Evolutionary conservation across 2,888 invertebrate species (phyloP), one percentile per base, ranked within the genome.

Genomic region (Taenaris catops): DNA sequence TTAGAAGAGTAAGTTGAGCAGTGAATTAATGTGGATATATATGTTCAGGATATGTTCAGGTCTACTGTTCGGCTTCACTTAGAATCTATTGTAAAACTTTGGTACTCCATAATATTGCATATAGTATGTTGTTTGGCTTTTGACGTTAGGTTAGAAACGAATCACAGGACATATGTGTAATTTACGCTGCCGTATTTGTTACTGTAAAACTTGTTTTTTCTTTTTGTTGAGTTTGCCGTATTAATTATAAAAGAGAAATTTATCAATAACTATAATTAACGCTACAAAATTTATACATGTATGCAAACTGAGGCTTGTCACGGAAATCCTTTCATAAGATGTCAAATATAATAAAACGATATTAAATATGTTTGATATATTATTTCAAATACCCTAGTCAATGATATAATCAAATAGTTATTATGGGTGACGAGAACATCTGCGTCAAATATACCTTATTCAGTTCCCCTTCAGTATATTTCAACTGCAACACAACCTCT

Each of bases 311-410:
- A 83, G 71, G 84, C 84, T 86, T 86, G 73, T 81, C 84, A 86
- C 76, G 55, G 62, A 70, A 76, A 80, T 70, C 75, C 78, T 79
- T 83, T 83, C 71, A 80, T 73, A 70, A 81, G 79, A 80, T 83
- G 76, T 83, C 79, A 81, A 83, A 81, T 81, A 79, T 81, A 83
- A 83, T 86, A 84, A 80, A 84, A 76, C 65, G 79, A 72, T 78
- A 81, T 69, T 62, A 64, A 63, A 53, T 49, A 51, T 24, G 8
- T 25, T 16, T 8, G 28, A 4, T 19, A 12, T 46, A 17, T 31
- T 31, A 29, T 28, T 28, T 28, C 19, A 1, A 17, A 6, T 6
- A 6, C 6, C 16, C 16, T 17, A 2, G 1, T n/a, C n/a, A n/a
- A n/a, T n/a, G n/a, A n/a, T n/a, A n/a, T n/a, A n/a, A n/a, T n/a